phyloP scores from a whole-genome alignment of 2,888 invertebrate species.

The Copidosoma aretas region DNA sequence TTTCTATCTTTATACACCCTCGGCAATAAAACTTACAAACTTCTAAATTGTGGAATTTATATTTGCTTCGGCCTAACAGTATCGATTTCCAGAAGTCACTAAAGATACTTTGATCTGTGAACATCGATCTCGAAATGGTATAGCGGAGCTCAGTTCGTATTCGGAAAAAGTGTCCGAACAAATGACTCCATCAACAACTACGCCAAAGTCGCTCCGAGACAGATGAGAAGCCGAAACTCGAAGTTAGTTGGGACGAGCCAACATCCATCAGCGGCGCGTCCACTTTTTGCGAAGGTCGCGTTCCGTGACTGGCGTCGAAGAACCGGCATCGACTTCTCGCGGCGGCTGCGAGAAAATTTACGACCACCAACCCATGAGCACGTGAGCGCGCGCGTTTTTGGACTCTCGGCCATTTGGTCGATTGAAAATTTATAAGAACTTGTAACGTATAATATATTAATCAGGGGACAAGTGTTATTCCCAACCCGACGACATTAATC shows the following conservation, averaged over 20 bases:
- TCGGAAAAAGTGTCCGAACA: constrained; percentile 34
- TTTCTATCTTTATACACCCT: no score
- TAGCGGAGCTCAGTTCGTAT: background rate
- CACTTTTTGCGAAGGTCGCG: constrained; percentile 50
- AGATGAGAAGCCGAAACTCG: constrained; percentile 41
- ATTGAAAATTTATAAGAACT: background rate
- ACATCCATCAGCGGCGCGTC: constrained; percentile 49
- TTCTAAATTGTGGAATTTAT: no score
- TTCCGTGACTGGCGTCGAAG: constrained; percentile 44
- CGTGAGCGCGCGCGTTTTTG: background rate
- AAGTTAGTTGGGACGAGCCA: constrained; percentile 36
- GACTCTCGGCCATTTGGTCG: background rate
- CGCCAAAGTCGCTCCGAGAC: constrained; percentile 40
- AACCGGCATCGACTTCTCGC: constrained; percentile 41
- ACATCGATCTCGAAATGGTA: no score
- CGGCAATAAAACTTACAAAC: no score
- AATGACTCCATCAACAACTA: constrained; percentile 45
- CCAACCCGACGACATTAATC: background rate
- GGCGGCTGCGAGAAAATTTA: constrained; percentile 25
- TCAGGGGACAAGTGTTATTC: background rate
- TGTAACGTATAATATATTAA: no score
- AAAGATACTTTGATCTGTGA: no score
- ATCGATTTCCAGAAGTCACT: no score
- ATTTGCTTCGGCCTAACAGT: no score
- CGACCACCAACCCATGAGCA: no score